phyloP scores from a whole-genome alignment of 2,113 vertebrate species.

The Tylochromis polylepis region DNA sequence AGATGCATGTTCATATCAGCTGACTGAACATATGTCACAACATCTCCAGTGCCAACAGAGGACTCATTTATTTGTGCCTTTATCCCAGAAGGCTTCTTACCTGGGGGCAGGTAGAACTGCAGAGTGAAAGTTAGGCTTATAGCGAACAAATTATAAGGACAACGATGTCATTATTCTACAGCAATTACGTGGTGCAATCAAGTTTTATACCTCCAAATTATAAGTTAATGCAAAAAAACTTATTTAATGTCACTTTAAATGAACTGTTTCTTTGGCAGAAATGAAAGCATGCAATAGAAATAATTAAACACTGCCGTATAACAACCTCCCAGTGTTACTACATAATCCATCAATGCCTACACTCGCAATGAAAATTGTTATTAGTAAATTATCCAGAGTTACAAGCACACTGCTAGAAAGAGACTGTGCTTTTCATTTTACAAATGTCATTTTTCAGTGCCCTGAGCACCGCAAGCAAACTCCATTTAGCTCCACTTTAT shows the following conservation, averaged over 20 bases:
- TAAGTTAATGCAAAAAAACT: not conserved
- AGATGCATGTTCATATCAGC: not conserved
- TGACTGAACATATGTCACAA: not conserved
- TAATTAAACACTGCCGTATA: not conserved
- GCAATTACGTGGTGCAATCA: not conserved
- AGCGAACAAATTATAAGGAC: not conserved
- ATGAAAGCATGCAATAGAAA: not conserved
- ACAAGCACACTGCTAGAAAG: not conserved
- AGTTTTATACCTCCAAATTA: not conserved
- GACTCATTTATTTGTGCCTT: not conserved
- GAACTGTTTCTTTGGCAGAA: not conserved
- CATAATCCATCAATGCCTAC: not conserved
- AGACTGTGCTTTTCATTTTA: not conserved
- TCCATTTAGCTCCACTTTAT: not conserved
- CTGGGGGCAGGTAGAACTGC: not conserved
- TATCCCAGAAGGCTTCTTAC: not conserved
- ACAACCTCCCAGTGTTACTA: not conserved
- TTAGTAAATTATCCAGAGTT: constrained; percentile 4
- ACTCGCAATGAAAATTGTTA: not conserved
- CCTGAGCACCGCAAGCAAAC: not conserved
- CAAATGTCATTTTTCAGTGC: not conserved
- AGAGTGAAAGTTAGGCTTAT: not conserved
- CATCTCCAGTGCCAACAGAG: not conserved
- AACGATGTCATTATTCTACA: not conserved
- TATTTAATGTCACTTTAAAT: not conserved